Evolutionary conservation across 2,113 vertebrate species (phyloP).

Genomic region (Dasyprocta punctata): DNA sequence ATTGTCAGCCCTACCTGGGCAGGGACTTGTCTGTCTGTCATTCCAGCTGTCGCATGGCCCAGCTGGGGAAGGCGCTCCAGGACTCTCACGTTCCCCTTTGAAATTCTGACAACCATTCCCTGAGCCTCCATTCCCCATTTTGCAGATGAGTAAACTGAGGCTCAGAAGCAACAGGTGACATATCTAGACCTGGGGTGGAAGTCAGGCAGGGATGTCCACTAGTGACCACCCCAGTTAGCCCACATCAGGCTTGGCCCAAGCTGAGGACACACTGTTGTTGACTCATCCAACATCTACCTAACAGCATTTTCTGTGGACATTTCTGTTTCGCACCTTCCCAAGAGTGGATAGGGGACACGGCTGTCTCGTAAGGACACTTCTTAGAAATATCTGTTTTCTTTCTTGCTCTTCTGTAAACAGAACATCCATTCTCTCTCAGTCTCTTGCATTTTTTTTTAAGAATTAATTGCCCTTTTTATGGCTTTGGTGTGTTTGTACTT

Average conservation of each 20-base stretch:
- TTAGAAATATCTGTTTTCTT: background rate
- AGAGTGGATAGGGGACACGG: rapidly evolving
- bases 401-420: background rate
- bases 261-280: rapidly evolving
- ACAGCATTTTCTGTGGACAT: background rate
- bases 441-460: constrained; percentile 29
- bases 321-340: background rate
- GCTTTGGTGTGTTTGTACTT: constrained; percentile 80
- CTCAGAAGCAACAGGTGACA: background rate
- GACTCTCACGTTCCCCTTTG: background rate
- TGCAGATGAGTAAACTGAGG: background rate
- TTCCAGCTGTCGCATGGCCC: rapidly evolving
- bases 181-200: background rate
- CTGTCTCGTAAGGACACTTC: background rate
- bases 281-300: rapidly evolving
- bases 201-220: rapidly evolving
- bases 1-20: rapidly evolving
- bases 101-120: rapidly evolving
- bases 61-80: background rate
- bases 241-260: rapidly evolving
- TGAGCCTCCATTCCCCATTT: background rate
- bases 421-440: background rate
- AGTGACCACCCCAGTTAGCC: background rate
- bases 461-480: constrained; percentile 82
- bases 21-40: background rate